Conservation (phyloP, 2,113 vertebrate species). For the Pontoporia blainvillei region DNA sequence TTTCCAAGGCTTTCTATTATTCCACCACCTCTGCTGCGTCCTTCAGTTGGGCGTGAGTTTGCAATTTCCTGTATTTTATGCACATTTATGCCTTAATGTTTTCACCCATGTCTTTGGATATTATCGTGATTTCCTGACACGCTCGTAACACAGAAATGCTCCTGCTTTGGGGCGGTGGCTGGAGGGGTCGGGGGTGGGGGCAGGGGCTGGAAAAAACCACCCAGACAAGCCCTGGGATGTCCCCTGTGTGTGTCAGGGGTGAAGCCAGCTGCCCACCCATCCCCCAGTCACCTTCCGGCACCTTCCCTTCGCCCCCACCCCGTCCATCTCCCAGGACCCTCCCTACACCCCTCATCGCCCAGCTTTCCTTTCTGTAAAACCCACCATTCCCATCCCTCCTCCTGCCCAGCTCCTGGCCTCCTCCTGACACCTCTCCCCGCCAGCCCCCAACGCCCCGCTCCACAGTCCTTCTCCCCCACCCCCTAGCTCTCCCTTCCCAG, state of each 20-base stretch:
- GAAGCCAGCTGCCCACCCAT: background rate
- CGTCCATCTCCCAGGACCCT: background rate
- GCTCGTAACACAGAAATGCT: background rate
- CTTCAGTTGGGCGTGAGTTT: background rate
- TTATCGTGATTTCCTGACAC: background rate
- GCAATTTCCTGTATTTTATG: background rate
- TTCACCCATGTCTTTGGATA: background rate
- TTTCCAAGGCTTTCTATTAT: background rate
- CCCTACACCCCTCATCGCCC: background rate
- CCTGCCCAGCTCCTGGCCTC: background rate
- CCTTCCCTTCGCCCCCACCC: background rate
- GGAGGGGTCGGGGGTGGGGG: no score
- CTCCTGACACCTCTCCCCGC: background rate
- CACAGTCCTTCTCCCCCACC: background rate
- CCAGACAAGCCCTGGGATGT: background rate
- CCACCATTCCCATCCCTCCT: background rate
- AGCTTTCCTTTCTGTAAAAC: rapidly evolving
- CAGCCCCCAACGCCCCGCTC: background rate
- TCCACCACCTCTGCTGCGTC: background rate
- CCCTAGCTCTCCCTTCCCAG: background rate
- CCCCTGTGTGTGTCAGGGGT: no score
- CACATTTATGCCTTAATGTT: background rate
- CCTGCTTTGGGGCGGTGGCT: background rate
- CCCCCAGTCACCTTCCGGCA: no score
- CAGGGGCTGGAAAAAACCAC: background rate